Evolutionary conservation across 2,113 vertebrate genomes (phyloP).

Genomic region (Archocentrus centrarchus): DNA sequence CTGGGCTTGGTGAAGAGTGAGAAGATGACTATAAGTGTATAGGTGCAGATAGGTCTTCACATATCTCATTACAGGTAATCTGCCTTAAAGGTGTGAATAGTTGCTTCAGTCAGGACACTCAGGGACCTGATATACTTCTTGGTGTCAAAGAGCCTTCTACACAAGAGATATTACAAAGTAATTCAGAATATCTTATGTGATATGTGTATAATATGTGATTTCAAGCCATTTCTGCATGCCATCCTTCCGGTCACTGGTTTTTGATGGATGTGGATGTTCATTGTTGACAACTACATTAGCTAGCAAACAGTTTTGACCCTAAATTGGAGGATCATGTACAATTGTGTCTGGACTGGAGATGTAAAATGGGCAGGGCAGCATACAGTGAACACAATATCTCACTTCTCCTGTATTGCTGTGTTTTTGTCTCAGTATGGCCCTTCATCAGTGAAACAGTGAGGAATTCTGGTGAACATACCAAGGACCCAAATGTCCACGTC

Average conservation of each 20-base stretch:
- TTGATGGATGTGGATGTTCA: neutral
- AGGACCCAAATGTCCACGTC: neutral
- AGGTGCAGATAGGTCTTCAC: neutral
- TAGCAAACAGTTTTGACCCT: neutral
- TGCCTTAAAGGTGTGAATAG: neutral
- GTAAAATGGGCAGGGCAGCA: neutral
- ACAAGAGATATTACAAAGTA: neutral
- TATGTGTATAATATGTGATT: neutral
- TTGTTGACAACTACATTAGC: neutral
- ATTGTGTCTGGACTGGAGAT: neutral
- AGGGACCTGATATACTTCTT: neutral
- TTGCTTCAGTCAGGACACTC: conserved; percentile 1
- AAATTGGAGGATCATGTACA: neutral
- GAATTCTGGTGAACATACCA: neutral
- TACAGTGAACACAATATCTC: neutral
- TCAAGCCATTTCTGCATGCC: neutral
- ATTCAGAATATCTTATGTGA: neutral
- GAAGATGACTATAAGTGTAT: neutral
- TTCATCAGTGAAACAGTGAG: neutral
- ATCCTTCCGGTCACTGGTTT: neutral
- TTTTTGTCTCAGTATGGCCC: neutral
- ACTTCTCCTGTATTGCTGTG: neutral
- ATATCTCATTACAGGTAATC: neutral
- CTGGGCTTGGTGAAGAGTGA: neutral
- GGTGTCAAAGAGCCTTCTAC: neutral